Percentiles rank a stretch among this genome's conserved stretches.
phyloP scores from a whole-genome alignment of 2,113 vertebrate genomes.

The Strix aluco region DNA sequence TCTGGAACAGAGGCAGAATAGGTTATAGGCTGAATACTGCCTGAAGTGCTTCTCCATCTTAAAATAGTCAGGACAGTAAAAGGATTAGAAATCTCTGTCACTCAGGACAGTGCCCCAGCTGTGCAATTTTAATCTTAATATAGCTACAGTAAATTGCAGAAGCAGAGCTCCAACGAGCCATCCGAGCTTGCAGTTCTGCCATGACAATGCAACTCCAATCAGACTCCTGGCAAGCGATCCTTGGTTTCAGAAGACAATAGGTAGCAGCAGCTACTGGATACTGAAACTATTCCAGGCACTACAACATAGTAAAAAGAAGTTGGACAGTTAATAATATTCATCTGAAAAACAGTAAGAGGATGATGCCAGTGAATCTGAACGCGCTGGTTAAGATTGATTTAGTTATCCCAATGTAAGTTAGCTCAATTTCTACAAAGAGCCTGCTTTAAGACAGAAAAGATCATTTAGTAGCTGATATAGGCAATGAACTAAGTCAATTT shows the following conservation, averaged over 20 bases:
- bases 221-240: conserved; percentile 8
- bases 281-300: conserved; percentile 29
- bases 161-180: conserved; percentile 8
- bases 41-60: conserved; percentile 6
- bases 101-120: not conserved
- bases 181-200: not conserved
- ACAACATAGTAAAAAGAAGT: conserved; percentile 16
- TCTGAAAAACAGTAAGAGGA: not conserved
- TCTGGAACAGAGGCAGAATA: not conserved
- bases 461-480: not conserved
- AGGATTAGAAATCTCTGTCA: conserved; percentile 1
- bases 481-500: conserved; percentile 6
- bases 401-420: not conserved
- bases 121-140: conserved; percentile 27
- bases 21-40: not conserved
- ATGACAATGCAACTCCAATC: conserved; percentile 34
- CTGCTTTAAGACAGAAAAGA: not conserved
- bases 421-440: not conserved
- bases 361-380: not conserved
- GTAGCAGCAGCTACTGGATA: conserved; percentile 30
- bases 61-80: not conserved
- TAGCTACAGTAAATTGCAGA: conserved; percentile 38
- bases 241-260: conserved; percentile 44
- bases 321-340: conserved; percentile 4
- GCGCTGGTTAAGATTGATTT: not conserved